Evolutionary conservation across 2,888 invertebrate genomes (phyloP).

Genomic region (Gerris lacustris): DNA sequence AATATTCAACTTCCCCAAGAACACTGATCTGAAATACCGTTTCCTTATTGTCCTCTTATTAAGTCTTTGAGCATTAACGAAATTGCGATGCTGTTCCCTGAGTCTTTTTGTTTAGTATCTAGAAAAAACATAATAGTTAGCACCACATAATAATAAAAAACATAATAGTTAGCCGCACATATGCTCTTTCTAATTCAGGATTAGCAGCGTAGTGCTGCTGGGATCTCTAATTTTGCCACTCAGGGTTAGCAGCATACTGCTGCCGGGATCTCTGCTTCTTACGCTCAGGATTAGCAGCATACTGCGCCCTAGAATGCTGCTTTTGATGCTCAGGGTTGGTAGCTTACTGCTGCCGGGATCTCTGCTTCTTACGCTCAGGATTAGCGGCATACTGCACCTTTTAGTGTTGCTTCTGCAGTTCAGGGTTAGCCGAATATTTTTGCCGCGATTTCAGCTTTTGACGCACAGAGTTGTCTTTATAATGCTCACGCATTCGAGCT

Average conservation of each 20-base stretch:
- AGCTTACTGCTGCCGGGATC: background rate
- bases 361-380: background rate
- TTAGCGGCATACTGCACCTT: background rate
- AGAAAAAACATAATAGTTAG: background rate
- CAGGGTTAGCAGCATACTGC: too few species aligned
- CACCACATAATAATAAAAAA: too few species aligned
- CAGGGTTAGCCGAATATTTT: background rate
- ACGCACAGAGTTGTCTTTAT: background rate
- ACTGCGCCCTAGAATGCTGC: background rate
- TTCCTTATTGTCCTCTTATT: background rate
- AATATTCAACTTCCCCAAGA: constrained; percentile 10
- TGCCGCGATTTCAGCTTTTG: background rate
- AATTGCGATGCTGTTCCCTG: background rate
- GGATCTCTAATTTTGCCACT: too few species aligned
- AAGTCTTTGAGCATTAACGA: background rate
- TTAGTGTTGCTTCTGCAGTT: background rate
- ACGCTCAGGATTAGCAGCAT: background rate
- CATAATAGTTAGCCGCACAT: background rate
- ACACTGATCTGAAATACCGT: background rate
- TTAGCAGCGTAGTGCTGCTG: too few species aligned
- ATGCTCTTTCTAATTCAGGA: background rate
- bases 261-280: too few species aligned
- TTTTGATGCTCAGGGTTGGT: background rate
- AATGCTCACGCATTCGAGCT: background rate
- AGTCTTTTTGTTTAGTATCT: background rate